Percentiles rank a stretch among this genome's conserved stretches.
These are phyloP conservation scores for Limnephilus rhombicus DNA, from an alignment of 2,888 invertebrate species.

Conservation along the genomic window DNA sequence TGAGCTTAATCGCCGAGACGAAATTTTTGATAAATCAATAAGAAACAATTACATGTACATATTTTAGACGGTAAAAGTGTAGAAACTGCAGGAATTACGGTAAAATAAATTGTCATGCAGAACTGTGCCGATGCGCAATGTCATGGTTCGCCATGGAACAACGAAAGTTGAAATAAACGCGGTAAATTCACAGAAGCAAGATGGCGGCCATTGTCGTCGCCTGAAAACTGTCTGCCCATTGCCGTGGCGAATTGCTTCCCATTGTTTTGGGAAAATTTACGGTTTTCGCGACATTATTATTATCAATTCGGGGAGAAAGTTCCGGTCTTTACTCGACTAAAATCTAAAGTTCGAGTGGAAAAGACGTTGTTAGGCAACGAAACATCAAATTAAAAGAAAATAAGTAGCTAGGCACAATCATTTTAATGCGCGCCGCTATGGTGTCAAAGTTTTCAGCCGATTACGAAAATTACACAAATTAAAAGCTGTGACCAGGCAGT, in stretches of 20 bases:
- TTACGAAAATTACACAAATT: not conserved
- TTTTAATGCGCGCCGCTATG: not conserved
- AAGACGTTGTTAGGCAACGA: not conserved
- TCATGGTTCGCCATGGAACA: not conserved
- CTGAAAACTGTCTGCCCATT: not conserved
- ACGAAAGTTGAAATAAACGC: not conserved
- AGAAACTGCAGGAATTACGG: not conserved
- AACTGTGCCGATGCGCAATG: not conserved
- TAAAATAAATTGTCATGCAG: not conserved
- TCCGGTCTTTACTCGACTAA: not conserved
- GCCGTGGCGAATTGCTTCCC: not conserved
- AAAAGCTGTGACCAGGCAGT: not conserved
- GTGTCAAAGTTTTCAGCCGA: not conserved
- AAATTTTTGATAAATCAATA: not conserved
- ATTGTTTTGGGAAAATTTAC: slow-evolving; percentile 20
- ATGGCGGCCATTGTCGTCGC: not conserved
- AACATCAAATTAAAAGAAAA: not conserved
- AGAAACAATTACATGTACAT: not conserved
- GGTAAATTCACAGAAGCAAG: not conserved
- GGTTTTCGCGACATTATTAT: slow-evolving; percentile 13
- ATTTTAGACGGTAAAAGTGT: not conserved
- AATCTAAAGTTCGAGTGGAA: not conserved
- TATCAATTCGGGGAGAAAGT: slow-evolving; percentile 21
- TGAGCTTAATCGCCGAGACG: not conserved
- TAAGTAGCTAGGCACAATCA: not conserved